phyloP scores from a whole-genome alignment of 64 coral and sea anemone species.

The Montipora capricornis region DNA sequence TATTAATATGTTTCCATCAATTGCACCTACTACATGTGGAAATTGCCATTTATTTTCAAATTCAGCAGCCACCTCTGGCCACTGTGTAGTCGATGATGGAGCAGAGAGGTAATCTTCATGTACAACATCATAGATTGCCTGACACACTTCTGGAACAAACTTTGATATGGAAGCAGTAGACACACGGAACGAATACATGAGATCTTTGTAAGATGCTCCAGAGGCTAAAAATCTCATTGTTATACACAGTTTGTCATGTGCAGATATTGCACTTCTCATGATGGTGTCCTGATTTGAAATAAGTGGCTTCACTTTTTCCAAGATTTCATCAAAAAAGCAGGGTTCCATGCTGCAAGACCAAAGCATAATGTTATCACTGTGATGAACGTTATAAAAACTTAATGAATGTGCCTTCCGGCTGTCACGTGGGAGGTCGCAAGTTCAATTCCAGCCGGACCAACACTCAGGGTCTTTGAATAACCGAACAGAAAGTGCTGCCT shows the following conservation, averaged over 20 bases:
- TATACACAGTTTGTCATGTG: constrained; percentile 61
- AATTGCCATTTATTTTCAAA: constrained; percentile 70
- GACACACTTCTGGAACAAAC: constrained; percentile 69
- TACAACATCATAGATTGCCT: constrained; percentile 62
- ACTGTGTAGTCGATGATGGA: constrained; percentile 27
- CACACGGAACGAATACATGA: constrained; percentile 50
- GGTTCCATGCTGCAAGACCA: constrained; percentile 61
- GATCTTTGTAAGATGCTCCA: constrained; percentile 58
- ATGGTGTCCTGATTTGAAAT: constrained; percentile 42
- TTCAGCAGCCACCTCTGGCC: constrained; percentile 44
- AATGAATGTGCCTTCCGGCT: constrained; percentile 41
- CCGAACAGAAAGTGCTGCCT: too few species aligned
- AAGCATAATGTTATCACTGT: constrained; percentile 57
- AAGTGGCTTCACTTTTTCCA: constrained; percentile 53
- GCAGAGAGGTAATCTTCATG: constrained; percentile 44
- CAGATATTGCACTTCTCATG: constrained; percentile 58
- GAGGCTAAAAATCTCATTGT: constrained; percentile 36
- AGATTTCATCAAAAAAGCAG: constrained; percentile 39
- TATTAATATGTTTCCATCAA: constrained; percentile 67
- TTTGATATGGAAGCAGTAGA: constrained; percentile 26
- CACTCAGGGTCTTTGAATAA: too few species aligned
- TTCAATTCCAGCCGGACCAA: too few species aligned
- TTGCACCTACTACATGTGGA: constrained; percentile 60
- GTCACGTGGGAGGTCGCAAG: too few species aligned
- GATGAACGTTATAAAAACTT: constrained; percentile 49